Percentiles rank a stretch among this genome's conserved stretches.
Evolutionary conservation across 1,140 invertebrate species (phyloP).

Genomic region (Lethocerus indicus): DNA sequence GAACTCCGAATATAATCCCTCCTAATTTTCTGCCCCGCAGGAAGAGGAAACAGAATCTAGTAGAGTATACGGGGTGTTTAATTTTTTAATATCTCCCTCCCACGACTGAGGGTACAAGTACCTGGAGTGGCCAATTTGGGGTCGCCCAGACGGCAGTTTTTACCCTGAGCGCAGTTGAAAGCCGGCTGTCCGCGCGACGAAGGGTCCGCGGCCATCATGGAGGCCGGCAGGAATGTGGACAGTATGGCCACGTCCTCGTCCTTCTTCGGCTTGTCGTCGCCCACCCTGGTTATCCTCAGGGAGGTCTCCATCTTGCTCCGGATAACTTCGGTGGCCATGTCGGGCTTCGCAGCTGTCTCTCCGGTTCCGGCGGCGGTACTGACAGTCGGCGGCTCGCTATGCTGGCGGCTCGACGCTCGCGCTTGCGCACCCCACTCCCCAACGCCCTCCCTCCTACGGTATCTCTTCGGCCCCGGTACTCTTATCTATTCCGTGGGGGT

Average conservation of each 20-base stretch:
- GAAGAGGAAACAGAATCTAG: too few species aligned
- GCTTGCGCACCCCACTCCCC: neutral
- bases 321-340: constrained; percentile 57
- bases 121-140: constrained; percentile 56
- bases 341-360: too few species aligned
- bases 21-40: too few species aligned
- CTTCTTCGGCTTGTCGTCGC: constrained; percentile 51
- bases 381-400: neutral
- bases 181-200: constrained; percentile 47
- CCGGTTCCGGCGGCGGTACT: neutral
- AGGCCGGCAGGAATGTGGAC: constrained; percentile 52
- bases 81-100: too few species aligned
- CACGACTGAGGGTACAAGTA: constrained; percentile 23
- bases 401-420: neutral
- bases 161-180: constrained; percentile 56
- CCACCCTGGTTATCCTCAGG: constrained; percentile 50
- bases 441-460: neutral
- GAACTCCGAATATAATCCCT: too few species aligned
- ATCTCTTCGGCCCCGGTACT: neutral
- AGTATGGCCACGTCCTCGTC: constrained; percentile 73
- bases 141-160: constrained; percentile 58
- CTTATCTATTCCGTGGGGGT: neutral
- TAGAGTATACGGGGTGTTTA: too few species aligned
- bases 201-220: constrained; percentile 30
- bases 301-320: constrained; percentile 55